Conservation (phyloP, 2,113 vertebrate species). For the Phrynosoma platyrhinos region DNA sequence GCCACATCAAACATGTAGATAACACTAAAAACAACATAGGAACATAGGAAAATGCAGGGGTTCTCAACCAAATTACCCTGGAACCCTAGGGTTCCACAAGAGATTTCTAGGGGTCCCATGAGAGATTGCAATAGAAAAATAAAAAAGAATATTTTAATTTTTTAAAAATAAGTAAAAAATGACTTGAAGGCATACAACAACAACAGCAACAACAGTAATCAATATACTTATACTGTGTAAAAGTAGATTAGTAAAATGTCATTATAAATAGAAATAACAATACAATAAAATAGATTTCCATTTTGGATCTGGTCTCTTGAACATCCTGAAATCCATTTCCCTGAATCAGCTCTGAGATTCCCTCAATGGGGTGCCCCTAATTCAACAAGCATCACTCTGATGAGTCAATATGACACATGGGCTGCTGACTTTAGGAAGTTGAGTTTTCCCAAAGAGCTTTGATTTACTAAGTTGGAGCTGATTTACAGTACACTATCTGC, state of each 20-base stretch:
- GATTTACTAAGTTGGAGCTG: slow-evolving; percentile 48
- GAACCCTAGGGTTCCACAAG: too few species aligned
- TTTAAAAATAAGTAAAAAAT: too few species aligned
- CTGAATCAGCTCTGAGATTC: neutral
- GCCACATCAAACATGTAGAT: neutral
- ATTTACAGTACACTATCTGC: slow-evolving; percentile 39
- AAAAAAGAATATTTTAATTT: too few species aligned
- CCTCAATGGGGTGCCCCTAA: neutral
- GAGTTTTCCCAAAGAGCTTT: slow-evolving; percentile 48
- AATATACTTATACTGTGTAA: too few species aligned
- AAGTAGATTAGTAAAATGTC: too few species aligned
- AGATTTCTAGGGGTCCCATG: too few species aligned
- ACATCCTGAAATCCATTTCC: too few species aligned
- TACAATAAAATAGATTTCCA: neutral
- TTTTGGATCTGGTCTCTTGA: neutral
- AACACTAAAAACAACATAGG: neutral
- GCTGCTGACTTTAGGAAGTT: slow-evolving; percentile 23
- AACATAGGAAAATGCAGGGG: too few species aligned
- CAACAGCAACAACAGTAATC: neutral
- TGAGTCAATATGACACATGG: slow-evolving; percentile 3
- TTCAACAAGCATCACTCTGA: neutral
- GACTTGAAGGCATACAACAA: too few species aligned
- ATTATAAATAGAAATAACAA: too few species aligned
- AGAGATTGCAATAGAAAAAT: too few species aligned
- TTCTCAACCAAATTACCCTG: too few species aligned